These are phyloP conservation scores for Edolisoma coerulescens DNA, from an alignment of 2,113 vertebrate genomes.

Conservation along the genomic window DNA sequence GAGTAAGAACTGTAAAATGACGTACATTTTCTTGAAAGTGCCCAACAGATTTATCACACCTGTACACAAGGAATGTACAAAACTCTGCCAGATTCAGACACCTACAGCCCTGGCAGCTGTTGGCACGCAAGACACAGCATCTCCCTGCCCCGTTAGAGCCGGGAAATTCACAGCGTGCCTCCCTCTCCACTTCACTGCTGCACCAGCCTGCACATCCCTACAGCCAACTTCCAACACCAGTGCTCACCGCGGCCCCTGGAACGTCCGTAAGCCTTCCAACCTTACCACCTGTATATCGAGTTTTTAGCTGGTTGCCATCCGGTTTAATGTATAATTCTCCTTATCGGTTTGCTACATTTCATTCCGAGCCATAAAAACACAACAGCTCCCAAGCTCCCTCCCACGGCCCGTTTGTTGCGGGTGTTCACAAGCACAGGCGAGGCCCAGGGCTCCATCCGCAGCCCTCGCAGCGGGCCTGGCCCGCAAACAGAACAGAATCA, in stretches of 20 bases:
- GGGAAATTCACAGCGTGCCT: accelerated
- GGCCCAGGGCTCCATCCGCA: background rate
- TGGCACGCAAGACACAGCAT: background rate
- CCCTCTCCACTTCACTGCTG: background rate
- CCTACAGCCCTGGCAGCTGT: background rate
- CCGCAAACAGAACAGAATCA: background rate
- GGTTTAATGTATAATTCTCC: accelerated
- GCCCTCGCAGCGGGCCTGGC: too few relatives aligned
- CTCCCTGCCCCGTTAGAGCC: background rate
- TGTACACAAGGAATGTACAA: accelerated
- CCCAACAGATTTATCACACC: too few relatives aligned
- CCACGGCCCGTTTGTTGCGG: accelerated
- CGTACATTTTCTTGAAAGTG: accelerated
- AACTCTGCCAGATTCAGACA: background rate
- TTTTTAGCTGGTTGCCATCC: accelerated
- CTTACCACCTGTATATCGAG: accelerated
- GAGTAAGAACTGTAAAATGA: background rate
- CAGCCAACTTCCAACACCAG: background rate
- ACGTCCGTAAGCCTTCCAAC: accelerated
- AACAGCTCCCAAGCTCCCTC: accelerated
- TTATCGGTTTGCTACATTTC: background rate
- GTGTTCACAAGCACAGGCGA: background rate
- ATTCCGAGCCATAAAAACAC: accelerated
- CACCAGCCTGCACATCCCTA: background rate
- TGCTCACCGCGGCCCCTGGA: accelerated